Evolutionary conservation across 2,888 invertebrate genomes (phyloP), one percentile per base, ranked within the genome.

Genomic region (Stratiomys singularior): DNA sequence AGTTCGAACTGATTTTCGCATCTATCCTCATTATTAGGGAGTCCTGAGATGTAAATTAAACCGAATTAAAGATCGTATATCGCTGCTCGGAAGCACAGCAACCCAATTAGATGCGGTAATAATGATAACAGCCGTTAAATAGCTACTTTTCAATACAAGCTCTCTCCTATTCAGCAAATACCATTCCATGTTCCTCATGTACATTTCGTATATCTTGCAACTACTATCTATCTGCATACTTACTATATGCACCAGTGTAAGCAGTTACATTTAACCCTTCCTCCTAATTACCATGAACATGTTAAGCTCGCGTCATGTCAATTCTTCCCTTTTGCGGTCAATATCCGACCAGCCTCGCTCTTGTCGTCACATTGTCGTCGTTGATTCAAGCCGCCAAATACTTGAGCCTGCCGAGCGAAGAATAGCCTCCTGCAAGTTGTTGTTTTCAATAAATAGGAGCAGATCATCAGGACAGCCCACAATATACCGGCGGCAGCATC

Each of bases 241-340:
- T 25, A 11, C n/a, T 21, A 37, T 44, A 21, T 67, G 13, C 67
- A 27, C 23, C 9, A 11, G 11, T 21, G 11, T 7, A 23, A n/a
- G 28, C 11, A 67, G 44, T 30, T 46, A 69, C 46, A 11, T 44
- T 47, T 25, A 69, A 23, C 47, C 30, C 69, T 69, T 47, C 69
- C 69, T 66, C 47, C 47, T 69, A 69, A 69, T 69, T 69, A 69
- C 46, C 69, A 69, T 69, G 18, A 30, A n/a, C 67, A 67, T 67
- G 67, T 67, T 47, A 21, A 30, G 21, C 47, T 47, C 25, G 27
- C 46, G 47, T 69, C 46, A 69, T 69, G 69, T 69, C 69, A 69
- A 69, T 47, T 69, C 69, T 47, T 47, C 69, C 18, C 23, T 11
- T 52, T 30, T 25, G 27, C 69, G 69, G 47, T 69, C 69, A 69